These are phyloP conservation scores for Gallinago media DNA, from an alignment of 2,113 vertebrate species.

Conservation along the genomic window DNA sequence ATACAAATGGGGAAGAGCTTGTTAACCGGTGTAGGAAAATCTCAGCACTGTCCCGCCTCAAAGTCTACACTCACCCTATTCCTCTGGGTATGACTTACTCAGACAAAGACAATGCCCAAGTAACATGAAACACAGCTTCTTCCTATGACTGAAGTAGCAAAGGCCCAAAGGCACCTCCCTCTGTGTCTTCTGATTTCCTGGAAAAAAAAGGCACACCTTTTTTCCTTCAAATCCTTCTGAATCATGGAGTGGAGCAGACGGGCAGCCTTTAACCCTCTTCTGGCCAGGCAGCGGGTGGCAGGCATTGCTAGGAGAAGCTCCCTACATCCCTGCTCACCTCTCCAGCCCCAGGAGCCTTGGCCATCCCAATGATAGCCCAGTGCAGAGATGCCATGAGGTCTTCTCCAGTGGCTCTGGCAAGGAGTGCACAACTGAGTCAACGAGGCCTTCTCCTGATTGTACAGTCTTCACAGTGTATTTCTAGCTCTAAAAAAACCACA, in stretches of 20 bases:
- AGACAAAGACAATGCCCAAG: neutral
- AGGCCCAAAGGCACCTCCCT: neutral
- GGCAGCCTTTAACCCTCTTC: neutral
- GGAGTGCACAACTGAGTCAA: neutral
- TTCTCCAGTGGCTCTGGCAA: neutral
- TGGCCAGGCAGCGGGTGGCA: neutral
- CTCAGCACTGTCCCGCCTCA: rapidly evolving
- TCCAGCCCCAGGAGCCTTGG: neutral
- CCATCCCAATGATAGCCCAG: neutral
- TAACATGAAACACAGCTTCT: neutral
- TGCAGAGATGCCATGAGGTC: neutral
- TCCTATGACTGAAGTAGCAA: neutral
- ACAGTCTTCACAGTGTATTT: neutral
- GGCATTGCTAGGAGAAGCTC: neutral
- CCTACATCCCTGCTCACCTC: neutral
- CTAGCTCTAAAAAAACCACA: neutral
- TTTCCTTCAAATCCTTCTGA: neutral
- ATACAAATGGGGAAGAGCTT: neutral
- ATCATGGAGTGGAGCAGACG: rapidly evolving
- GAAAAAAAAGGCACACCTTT: neutral
- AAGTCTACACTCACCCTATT: neutral
- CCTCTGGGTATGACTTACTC: neutral
- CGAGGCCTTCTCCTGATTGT: neutral
- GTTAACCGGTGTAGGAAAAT: neutral
- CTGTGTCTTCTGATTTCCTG: constrained; percentile 21